Percentiles rank a stretch among this genome's conserved stretches.
Evolutionary conservation across 1,140 invertebrate species (phyloP).

Genomic region (Spodoptera litura): DNA sequence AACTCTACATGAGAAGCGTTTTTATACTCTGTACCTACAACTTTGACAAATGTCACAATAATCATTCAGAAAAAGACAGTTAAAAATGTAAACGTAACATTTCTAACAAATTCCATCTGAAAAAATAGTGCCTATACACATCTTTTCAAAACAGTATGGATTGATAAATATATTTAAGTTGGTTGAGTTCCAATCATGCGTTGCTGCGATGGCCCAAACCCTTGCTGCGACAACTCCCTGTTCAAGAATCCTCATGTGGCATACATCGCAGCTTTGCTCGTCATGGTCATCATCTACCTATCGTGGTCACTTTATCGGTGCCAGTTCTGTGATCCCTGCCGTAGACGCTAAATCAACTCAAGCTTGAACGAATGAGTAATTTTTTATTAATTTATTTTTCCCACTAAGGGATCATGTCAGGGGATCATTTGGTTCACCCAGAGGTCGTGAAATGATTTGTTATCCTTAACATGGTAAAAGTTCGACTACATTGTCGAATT

Average conservation of each 20-base stretch:
- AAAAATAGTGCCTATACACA: background rate
- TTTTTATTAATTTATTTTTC: too few species aligned
- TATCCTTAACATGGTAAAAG: too few species aligned
- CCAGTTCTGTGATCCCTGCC: conserved; percentile 45
- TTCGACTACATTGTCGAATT: too few species aligned
- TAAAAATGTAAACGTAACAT: background rate
- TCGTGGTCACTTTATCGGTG: conserved; percentile 60
- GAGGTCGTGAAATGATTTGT: too few species aligned
- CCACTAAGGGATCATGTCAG: too few species aligned
- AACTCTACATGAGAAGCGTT: background rate
- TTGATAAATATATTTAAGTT: background rate
- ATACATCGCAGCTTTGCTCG: conserved; percentile 51
- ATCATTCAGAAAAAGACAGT: background rate
- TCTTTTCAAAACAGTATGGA: background rate
- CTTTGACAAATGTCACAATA: background rate
- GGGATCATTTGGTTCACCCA: too few species aligned
- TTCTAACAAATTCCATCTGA: background rate
- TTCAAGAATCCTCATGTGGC: conserved; percentile 58
- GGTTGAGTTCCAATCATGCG: conserved; percentile 35
- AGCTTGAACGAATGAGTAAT: background rate
- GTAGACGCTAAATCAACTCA: background rate
- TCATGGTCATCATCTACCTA: conserved; percentile 62
- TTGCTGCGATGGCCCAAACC: conserved; percentile 47
- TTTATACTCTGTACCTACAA: conserved; percentile 9
- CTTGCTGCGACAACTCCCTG: conserved; percentile 46